A percentile compares a stretch with the other conserved stretches of the same genome.
Evolutionary conservation across 2,113 vertebrate species (phyloP).

Genomic region (Hemiscyllium ocellatum): DNA sequence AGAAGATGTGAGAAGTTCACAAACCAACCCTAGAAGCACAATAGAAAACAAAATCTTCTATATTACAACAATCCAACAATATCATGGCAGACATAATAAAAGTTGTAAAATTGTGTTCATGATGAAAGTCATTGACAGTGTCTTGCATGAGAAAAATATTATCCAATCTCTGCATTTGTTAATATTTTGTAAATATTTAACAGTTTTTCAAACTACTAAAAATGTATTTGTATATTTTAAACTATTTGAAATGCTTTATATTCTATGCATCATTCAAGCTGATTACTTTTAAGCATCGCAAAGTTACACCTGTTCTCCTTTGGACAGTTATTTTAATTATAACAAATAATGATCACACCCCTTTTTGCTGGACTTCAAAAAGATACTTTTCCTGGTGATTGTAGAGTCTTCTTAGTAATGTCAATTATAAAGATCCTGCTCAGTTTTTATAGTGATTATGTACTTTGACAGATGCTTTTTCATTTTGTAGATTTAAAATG

Average conservation of each 20-base stretch:
- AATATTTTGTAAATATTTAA: constrained; percentile 33
- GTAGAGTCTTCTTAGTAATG: background rate
- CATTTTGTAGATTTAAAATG: background rate
- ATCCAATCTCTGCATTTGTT: constrained; percentile 10
- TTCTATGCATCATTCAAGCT: background rate
- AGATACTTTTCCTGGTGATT: background rate
- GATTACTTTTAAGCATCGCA: background rate
- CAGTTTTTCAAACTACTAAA: background rate
- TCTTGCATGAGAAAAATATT: background rate
- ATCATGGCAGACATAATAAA: background rate
- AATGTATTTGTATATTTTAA: background rate
- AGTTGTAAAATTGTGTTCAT: constrained; percentile 21
- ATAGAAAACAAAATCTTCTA: background rate
- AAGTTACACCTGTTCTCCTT: background rate
- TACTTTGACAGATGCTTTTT: background rate
- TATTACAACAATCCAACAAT: background rate
- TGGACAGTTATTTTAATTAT: background rate
- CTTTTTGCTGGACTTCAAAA: background rate
- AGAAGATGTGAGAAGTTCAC: constrained; percentile 59
- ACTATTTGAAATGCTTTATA: background rate
- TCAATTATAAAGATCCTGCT: background rate
- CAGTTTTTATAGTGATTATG: background rate
- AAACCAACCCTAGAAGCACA: background rate
- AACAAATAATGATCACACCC: background rate
- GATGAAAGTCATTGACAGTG: constrained; percentile 24